Evolutionary conservation across 2,797 vertebrate species (phyloP), one percentile per base, ranked within the genome.

Genomic region (Scarus forsteni): DNA sequence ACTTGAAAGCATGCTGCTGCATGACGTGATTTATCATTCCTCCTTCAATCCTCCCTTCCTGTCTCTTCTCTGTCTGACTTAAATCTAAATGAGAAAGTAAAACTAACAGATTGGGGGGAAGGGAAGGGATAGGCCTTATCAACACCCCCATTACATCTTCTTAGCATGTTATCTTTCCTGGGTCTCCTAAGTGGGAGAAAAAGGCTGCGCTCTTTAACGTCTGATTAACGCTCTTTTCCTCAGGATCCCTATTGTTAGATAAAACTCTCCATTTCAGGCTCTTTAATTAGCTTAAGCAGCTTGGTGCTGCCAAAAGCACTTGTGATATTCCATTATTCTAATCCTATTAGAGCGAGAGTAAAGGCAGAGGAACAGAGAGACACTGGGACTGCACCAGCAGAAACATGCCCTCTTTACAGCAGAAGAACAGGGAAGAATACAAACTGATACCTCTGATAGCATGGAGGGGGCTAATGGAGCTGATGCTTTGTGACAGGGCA

Each of bases 251-350:
- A 39, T 60, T 68, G 63, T 62, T 66, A 59, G 66, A 85, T 77
- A 86, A 85, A 79, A 75, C 77, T 76, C 70, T 73, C 57, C 60
- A 60, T 83, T 86, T 79, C 67, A 66, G 61, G 44, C 62, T 73
- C 70, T 85, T 90, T 89, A 92, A 89, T 93, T 87, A 91, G 85
- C 75, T 85, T 77, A 78, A 85, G 77, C 79, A 80, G 86, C 84
- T 80, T 71, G 66, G 77, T 62, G 16, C 53, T 77, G 73, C 86
- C 84, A 85, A 85, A 81, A 78, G 81, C 76, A 55, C 79, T 85
- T 66, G 75, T 82, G 79, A 90, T 87, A 88, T 85, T 92, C 45
- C 86, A 89, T 92, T 91, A 91, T 80, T 80, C 69, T 89, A 92
- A 93, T 93, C 90, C 85, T 84, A 87, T 93, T 92, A 92, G 63